Conservation (phyloP, 2,797 vertebrate genomes). For the Eulemur coronatus region DNA sequence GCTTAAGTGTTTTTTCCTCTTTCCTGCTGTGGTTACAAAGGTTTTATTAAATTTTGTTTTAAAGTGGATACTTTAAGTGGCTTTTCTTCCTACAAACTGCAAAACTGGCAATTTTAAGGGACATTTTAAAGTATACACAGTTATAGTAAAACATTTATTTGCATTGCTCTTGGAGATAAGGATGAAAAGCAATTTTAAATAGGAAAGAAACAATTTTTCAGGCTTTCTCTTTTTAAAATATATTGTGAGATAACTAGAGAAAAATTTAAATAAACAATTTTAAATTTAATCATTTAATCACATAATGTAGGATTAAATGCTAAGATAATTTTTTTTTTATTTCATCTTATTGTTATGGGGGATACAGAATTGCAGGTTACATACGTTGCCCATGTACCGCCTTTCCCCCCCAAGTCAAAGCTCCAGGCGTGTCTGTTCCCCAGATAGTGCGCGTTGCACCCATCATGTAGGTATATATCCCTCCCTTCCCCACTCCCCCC, state of each 20-base stretch:
- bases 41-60: conserved; percentile 80
- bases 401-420: no score
- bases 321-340: neutral
- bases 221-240: neutral
- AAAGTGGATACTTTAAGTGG: conserved; percentile 73
- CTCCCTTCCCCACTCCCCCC: no score
- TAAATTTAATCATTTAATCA: conserved; percentile 13
- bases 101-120: conserved; percentile 67
- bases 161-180: conserved; percentile 27
- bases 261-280: neutral
- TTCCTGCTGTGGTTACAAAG: conserved; percentile 80
- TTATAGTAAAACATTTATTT: conserved; percentile 47
- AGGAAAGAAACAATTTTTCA: neutral
- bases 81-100: conserved; percentile 65
- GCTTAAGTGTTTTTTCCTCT: conserved; percentile 77
- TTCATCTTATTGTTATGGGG: no score
- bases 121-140: conserved; percentile 46
- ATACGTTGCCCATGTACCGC: no score
- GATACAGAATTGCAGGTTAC: no score
- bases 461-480: no score
- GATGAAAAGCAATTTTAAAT: conserved; percentile 22
- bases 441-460: no score
- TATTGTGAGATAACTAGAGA: neutral
- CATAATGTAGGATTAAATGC: neutral
- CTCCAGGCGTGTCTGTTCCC: no score